Base-by-base conservation (phyloP, 2,797 vertebrate species). In the Geotrypetes seraphini region DNA sequence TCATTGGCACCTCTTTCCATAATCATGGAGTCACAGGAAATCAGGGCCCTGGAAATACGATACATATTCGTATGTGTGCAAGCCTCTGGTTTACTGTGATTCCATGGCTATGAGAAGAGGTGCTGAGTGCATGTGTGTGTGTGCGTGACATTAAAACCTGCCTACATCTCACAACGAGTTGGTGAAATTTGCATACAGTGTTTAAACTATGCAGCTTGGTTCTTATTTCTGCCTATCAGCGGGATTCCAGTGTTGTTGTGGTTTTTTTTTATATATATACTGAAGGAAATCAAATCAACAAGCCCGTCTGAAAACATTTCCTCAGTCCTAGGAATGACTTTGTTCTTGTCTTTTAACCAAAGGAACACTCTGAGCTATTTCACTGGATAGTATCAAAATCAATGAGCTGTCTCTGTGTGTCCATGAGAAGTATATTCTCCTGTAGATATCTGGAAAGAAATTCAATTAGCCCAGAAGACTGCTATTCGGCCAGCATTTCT, bases 261-360 rank as follows among this genome's bases (percentile, higher is more conserved):
- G n/a, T 33, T 22, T 47, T 66, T 64, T 66, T 48, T n/a, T n/a
- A n/a, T n/a, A n/a, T n/a, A n/a, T n/a, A n/a, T n/a, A 36, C 22
- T 50, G 54, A 19, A 16, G 12, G 7, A 10, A 68, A 44, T 61
- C 19, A 54, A 66, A 59, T 26, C 48, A 67, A 42, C 13, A 50
- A 48, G 19, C 30, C 8, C 31, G 59, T 28, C 26, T 26, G 36
- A 43, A 55, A 33, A 37, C 7, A 26, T 59, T 55, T 47, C 8
- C 13, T 40, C 29, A 19, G 9, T 12, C 34, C 13, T 46, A 53
- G 20, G 36, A 51, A 37, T 21, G 39, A 50, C 44, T 60, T 54
- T 51, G 5, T 39, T 56, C 12, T 42, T 17, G 5, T 11, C n/a
- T 45, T 61, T 50, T 50, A 54, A 42, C 13, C n/a, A 39, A 50